Percentiles rank a stretch among this genome's conserved stretches.
Evolutionary conservation across 2,113 vertebrate genomes (phyloP).

Genomic region (Scolopax mira): DNA sequence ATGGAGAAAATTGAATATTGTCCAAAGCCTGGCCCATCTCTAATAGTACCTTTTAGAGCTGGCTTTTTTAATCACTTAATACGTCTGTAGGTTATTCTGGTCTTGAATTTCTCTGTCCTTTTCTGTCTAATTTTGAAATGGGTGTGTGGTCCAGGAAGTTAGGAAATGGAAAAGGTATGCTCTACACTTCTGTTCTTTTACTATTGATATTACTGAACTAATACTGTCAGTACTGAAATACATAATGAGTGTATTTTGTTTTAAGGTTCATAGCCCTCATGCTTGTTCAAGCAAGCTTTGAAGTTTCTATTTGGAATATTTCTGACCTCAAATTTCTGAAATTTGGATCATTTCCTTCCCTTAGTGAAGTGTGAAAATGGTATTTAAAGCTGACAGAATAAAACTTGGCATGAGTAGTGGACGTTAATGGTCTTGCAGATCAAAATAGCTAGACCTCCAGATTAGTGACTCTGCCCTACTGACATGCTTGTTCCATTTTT

Average conservation of each 20-base stretch:
- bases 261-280: not conserved
- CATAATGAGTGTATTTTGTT: accelerated
- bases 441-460: not conserved
- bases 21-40: not conserved
- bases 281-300: not conserved
- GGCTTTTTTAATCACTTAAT: not conserved
- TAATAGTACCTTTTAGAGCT: not conserved
- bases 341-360: not conserved
- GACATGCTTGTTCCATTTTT: not conserved
- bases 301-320: not conserved
- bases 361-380: not conserved
- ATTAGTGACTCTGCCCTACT: not conserved
- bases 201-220: not conserved
- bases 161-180: not conserved
- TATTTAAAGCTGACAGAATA: not conserved
- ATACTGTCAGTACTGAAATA: not conserved
- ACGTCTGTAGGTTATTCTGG: accelerated
- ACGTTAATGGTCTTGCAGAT: not conserved
- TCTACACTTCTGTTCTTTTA: not conserved
- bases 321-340: not conserved
- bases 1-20: not conserved
- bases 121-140: not conserved
- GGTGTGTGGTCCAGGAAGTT: not conserved
- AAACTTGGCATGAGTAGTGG: not conserved
- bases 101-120: not conserved